Evolutionary conservation across 2,888 invertebrate species (phyloP), one percentile per base, ranked within the genome.

Genomic region (Macropis europaea): DNA sequence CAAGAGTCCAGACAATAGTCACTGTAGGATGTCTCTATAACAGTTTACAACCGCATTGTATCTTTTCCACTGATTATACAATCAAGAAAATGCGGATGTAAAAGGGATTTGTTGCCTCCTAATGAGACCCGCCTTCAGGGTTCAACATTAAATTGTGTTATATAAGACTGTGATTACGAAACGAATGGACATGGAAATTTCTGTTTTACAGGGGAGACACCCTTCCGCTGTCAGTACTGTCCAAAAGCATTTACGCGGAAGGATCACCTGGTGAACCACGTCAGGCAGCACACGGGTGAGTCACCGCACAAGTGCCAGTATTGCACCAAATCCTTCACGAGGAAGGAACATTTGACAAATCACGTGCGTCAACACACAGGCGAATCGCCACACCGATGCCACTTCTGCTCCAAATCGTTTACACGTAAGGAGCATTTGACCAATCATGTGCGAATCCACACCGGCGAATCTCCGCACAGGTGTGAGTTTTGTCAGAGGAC

Each of bases 351-450:
- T 89, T 92, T 96, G 77, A 95, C 95, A 82, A 95, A 96, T 91
- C 96, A 96, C 90, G 95, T 96, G 89, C 93, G 96, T 57, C 96
- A 96, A 89, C 96, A 96, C 90, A 96, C 96, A 43, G 96, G 96
- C 84, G 96, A 96, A 90, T 96, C 96, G 81, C 96, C 96, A 68
- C 96, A 96, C 87, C 93, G 95, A 76, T 96, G 96, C 89, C 94
- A 95, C 83, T 96, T 94, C 90, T 96, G 96, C 91, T 93, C 95
- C 81, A 96, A 96, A 89, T 95, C 95, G 36, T 96, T 96, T 90
- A 96, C 96, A 1, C 92, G 96, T 82, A 96, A 96, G 90, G 96
- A 96, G 89, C 96, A 96, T 90, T 92, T 96, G 78, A 96, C 95
- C 77, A 96, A 95, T 90, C 96, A 96, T 87, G 95, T 96, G 89